Evolutionary conservation across 2,888 invertebrate genomes (phyloP), one percentile per base, ranked within the genome.

Genomic region (Drosophila incognita): DNA sequence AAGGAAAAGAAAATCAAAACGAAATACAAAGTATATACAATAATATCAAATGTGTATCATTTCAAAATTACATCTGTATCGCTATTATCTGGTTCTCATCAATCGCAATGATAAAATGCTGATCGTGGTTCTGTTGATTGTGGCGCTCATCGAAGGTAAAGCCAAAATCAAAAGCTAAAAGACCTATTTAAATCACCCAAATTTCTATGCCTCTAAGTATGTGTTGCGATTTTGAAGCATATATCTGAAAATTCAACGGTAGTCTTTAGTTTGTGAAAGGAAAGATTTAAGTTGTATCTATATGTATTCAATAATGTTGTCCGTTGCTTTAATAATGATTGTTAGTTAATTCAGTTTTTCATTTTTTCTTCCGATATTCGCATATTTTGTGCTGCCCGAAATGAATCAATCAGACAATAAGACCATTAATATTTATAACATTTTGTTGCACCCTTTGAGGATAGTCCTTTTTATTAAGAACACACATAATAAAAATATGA

Each of bases 61-160:
- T n/a, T 71, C 83, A 21, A 88, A 87, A 72, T 77, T 82, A n/a
- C 86, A 85, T 74, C 60, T 79, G 11, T 80, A 83, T 70, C 75
- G 81, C 62, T 82, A 72, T 71, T 65, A 67, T 62, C 74, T 82
- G 80, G 77, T 82, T 53, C 69, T 81, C 51, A 76, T 81, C 70
- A 82, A 81, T 70, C 85, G 89, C 65, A 88, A 91, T 88, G 92
- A 89, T 33, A 92, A 89, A 86, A 92, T 92, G 91, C 79, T 91
- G 83, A 91, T 92, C 80, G 82, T 85, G 36, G 48, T 92, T 48
- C 76, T 92, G 42, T 68, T 91, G 78, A 76, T 91, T 54, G 81
- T 92, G 64, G 80, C 88, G 70, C 83, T 89, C 36, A 76, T 91
- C 49, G 83, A 89, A 92, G 92, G 92, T 92, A 92, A 82, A 48